Evolutionary conservation across 2,888 invertebrate genomes (phyloP), one percentile per base, ranked within the genome.

Genomic region (Lamproptera curius): DNA sequence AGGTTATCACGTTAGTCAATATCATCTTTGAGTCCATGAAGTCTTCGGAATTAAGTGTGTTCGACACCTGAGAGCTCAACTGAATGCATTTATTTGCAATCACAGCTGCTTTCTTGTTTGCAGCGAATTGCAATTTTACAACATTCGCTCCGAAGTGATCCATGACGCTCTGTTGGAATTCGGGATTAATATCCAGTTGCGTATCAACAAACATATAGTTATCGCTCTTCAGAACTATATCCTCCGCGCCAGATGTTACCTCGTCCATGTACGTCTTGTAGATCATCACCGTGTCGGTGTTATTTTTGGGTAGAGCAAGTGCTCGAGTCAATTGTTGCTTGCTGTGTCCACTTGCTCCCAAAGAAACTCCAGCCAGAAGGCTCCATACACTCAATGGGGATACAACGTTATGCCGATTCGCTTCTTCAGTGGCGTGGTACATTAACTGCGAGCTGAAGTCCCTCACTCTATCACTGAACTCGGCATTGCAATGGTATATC

Each of bases 1-100:
- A 93, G 54, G 89, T 92, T 39, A 93, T 84, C 0, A 92, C 90
- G 48, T 92, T 92, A 0, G 91, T 86, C 59, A 93, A 68, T 48
- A 93, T 87, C 74, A 93, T 85, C 57, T 89, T 77, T 0, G 92
- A 89, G 56, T 90, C 78, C 9, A 58, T 63, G 37, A 90, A 75
- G 63, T 90, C 90, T 35, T 78, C 89, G 56, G 82, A 74, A 3
- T 65, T 68, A 1, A 83, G 59, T 5, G 78, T 80, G 51, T 78
- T 73, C 1, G 74, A 69, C 1, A 83, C 76, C 26, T 70, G 61
- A 1, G 70, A 71, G 0, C 76, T 79, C 4, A 71, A 68, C 50
- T 75, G 68, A 1, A 82, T 81, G 56, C 72, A 70, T 0, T 65
- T 65, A 46, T 82, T 82, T 0, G 80, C 81, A 5, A 64, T 62